These are phyloP conservation scores for Onthophagus taurus DNA, from an alignment of 1,140 invertebrate species.

Conservation along the genomic window DNA sequence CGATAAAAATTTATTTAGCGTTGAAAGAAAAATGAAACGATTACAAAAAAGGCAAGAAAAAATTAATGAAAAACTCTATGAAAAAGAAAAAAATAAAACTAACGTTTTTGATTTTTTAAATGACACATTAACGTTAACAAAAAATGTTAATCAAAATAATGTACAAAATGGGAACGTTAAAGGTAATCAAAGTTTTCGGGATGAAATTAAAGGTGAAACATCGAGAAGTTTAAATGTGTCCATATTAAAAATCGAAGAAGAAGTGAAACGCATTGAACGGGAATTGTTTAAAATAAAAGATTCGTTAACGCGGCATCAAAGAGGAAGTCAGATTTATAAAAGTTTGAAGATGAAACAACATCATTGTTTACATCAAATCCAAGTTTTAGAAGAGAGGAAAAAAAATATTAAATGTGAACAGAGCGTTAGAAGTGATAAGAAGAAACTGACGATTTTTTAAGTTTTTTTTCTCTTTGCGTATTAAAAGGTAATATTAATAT, in stretches of 20 bases:
- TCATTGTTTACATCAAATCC: conserved; percentile 51
- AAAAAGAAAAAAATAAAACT: conserved; percentile 45
- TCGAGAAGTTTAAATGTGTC: conserved; percentile 63
- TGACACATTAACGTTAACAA: conserved; percentile 42
- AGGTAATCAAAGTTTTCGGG: too few species aligned
- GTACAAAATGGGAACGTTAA: too few species aligned
- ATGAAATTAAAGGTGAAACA: conserved; percentile 48
- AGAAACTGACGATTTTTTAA: conserved; percentile 59
- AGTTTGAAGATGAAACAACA: conserved; percentile 49
- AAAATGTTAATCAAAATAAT: conserved; percentile 16
- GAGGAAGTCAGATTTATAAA: conserved; percentile 44
- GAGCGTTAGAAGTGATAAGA: conserved; percentile 54
- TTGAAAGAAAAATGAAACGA: conserved; percentile 56
- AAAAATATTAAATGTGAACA: conserved; percentile 58
- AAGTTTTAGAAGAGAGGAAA: conserved; percentile 48
- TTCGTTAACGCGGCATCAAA: conserved; percentile 50
- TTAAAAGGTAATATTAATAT: too few species aligned
- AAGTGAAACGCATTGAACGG: conserved; percentile 55
- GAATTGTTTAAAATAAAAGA: conserved; percentile 58
- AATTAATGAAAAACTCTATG: conserved; percentile 50
- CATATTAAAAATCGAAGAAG: conserved; percentile 62
- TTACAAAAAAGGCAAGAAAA: conserved; percentile 54
- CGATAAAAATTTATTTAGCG: conserved; percentile 59
- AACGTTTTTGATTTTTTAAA: conserved; percentile 81
- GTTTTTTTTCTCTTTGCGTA: too few species aligned